A percentile compares a stretch with the other conserved stretches of the same genome.
phyloP scores from a whole-genome alignment of 2,797 vertebrate species.

The Catostomus latipinnis region DNA sequence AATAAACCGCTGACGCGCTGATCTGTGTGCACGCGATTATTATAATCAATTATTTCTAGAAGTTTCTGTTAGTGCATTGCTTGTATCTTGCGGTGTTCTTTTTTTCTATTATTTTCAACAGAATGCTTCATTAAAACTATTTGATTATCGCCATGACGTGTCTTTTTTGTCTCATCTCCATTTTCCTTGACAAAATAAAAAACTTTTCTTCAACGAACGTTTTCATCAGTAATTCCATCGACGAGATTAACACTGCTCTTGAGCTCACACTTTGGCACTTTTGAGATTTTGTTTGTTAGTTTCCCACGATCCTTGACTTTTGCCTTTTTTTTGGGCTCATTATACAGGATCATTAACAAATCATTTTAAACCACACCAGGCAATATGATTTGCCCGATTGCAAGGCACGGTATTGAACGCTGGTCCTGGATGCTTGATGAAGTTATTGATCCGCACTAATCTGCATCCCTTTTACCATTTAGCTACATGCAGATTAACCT shows the following conservation, averaged over 20 bases:
- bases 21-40: no score
- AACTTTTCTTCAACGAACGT: no score
- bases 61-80: no score
- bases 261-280: not conserved
- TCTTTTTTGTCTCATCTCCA: no score
- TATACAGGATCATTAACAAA: slow-evolving; percentile 38
- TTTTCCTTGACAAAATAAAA: no score
- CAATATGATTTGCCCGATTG: slow-evolving; percentile 30
- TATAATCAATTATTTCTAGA: no score
- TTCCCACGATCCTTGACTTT: slow-evolving; percentile 43
- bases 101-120: no score
- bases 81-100: no score
- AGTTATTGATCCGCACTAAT: slow-evolving; percentile 42
- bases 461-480: slow-evolving; percentile 7
- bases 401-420: slow-evolving; percentile 34
- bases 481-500: not conserved
- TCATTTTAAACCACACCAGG: slow-evolving; percentile 31
- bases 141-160: no score
- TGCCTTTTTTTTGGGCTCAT: slow-evolving; percentile 16
- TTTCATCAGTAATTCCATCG: no score
- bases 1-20: no score
- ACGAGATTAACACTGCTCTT: not conserved
- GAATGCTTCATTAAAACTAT: no score
- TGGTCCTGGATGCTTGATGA: slow-evolving; percentile 19
- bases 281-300: slow-evolving; percentile 14